These are phyloP conservation scores for Zonotrichia leucophrys DNA, from an alignment of 2,113 vertebrate genomes.

Conservation along the genomic window DNA sequence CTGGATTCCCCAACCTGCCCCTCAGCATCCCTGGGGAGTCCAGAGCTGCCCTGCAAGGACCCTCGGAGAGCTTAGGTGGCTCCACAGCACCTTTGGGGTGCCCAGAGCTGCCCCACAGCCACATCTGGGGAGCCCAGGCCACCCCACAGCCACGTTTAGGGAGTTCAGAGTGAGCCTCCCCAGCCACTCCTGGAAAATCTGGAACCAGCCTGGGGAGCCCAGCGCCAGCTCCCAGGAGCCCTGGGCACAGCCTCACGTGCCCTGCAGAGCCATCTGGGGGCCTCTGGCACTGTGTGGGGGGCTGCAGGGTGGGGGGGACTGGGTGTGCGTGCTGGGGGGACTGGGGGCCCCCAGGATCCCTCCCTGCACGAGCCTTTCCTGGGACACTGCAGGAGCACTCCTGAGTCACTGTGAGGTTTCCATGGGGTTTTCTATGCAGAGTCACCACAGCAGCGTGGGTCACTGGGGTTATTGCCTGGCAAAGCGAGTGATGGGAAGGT, in stretches of 20 bases:
- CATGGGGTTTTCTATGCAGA: rapidly evolving
- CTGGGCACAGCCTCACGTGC: rapidly evolving
- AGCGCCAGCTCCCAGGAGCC: rapidly evolving
- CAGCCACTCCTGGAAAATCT: neutral
- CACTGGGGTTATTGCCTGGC: rapidly evolving
- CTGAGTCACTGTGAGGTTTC: neutral
- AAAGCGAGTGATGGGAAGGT: rapidly evolving
- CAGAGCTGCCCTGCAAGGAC: neutral
- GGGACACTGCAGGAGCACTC: neutral
- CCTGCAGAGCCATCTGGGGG: rapidly evolving
- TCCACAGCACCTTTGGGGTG: neutral
- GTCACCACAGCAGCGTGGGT: rapidly evolving
- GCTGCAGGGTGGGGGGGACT: rapidly evolving
- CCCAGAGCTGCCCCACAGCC: neutral
- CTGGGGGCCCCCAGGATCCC: neutral
- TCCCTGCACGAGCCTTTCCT: neutral
- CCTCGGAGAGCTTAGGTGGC: rapidly evolving
- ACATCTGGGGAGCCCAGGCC: too few relatives aligned
- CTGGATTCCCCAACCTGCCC: neutral
- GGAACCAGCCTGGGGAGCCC: neutral
- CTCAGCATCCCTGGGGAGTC: neutral
- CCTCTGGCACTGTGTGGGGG: rapidly evolving
- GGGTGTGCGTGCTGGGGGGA: too few relatives aligned
- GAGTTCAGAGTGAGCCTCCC: neutral
- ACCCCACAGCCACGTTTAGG: neutral